Base-by-base conservation (phyloP, 2,888 invertebrate species). In the Altica lythri region DNA sequence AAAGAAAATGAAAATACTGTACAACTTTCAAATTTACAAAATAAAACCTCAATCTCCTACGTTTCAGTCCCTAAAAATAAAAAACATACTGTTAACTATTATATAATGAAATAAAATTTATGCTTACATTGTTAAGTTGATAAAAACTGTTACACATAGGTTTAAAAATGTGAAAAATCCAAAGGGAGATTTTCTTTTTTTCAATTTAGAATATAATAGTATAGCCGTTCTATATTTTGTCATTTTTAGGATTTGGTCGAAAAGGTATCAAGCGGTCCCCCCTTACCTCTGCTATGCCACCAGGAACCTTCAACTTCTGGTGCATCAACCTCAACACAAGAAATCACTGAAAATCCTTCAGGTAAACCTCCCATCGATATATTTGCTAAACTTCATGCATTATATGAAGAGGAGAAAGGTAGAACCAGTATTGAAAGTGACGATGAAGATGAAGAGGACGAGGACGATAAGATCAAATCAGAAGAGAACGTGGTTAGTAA, bases 301-400 rank as follows among this genome's bases (percentile, higher is more conserved):
- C 73, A 74, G 69, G 74, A 74, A 53, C 55, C 57, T 45, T 55
- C 62, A 55, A 57, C 60, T 55, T 53, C 54, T 34, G n/a, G n/a
- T n/a, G n/a, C n/a, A n/a, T 47, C 53, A n/a, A 48, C 47, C 16
- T 55, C 54, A 19, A 59, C 62, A 42, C 55, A 52, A 52, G 60
- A 60, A 30, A 47, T 49, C 54, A 60, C 54, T 17, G 67, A 65
- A 54, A 60, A 59, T 50, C 58, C 59, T 32, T 55, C 68, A 53
- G 60, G 64, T 22, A 70, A 68, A 55, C 53, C 68, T 46, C 64
- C 69, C 53, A 76, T 77, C 65, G 76, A 75, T 64, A 77, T 78
- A 53, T 75, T 75, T 59, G 73, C 75, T 10, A 77, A 76, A 68
- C 66, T 79, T 43, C 66, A 72, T 60, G 75, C 78, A 65, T 67